phyloP scores from a whole-genome alignment of 2,888 invertebrate genomes.

The Diarsia rubi region DNA sequence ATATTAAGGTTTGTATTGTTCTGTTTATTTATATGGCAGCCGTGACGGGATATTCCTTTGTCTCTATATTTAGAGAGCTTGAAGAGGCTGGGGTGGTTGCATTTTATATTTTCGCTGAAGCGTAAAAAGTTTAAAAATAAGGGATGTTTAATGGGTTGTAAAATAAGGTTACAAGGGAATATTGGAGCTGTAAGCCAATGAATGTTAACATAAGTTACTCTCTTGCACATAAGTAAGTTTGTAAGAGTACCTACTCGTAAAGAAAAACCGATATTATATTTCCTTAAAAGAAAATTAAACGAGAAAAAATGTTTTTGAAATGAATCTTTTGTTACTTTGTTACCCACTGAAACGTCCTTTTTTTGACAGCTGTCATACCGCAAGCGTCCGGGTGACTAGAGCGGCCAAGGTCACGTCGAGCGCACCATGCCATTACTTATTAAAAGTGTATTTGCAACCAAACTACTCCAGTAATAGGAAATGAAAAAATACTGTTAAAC shows the following conservation, averaged over 20 bases:
- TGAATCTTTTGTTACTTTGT: conserved; percentile 56
- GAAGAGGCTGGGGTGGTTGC: conserved; percentile 29
- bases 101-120: conserved; percentile 41
- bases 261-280: conserved; percentile 15
- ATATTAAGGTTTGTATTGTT: conserved; percentile 43
- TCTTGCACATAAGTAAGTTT: background rate
- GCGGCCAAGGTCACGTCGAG: no score
- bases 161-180: conserved; percentile 14
- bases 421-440: no score
- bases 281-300: conserved; percentile 48
- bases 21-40: conserved; percentile 54
- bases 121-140: conserved; percentile 34
- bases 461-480: no score
- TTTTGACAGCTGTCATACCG: no score
- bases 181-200: conserved; percentile 14
- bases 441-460: no score
- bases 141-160: conserved; percentile 25
- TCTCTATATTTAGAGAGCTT: conserved; percentile 57
- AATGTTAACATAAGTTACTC: background rate
- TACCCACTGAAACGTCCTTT: no score
- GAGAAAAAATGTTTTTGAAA: conserved; percentile 33
- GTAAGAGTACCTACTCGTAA: background rate
- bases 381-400: no score
- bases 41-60: conserved; percentile 49
- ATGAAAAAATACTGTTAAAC: no score